These are phyloP conservation scores for Tribolium freemani DNA, from an alignment of 2,888 invertebrate species.

Conservation along the genomic window DNA sequence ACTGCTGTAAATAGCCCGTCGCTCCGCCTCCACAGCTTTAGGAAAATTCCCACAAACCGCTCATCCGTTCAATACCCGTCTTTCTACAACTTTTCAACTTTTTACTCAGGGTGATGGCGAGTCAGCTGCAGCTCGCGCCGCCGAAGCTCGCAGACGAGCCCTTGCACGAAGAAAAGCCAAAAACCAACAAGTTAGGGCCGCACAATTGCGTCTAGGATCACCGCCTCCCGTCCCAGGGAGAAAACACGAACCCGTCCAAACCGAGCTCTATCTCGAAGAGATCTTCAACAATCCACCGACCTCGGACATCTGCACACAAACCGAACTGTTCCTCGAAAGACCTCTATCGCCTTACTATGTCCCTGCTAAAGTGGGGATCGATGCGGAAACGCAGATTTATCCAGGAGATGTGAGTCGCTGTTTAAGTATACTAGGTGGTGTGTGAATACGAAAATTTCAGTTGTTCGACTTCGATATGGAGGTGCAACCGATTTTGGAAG, in stretches of 20 bases:
- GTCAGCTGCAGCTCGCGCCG: conserved; percentile 71
- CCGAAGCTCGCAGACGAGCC: conserved; percentile 80
- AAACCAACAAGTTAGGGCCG: conserved; percentile 70
- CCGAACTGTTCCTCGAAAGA: conserved; percentile 88
- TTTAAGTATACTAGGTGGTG: too few species aligned
- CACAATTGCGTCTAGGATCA: conserved; percentile 73
- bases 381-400: conserved; percentile 85
- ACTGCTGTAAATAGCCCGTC: conserved; percentile 3
- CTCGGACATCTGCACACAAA: conserved; percentile 81
- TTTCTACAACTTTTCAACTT: not conserved
- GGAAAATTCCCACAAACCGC: conserved; percentile 14
- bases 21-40: conserved; percentile 13
- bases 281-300: conserved; percentile 82
- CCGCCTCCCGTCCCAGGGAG: conserved; percentile 88
- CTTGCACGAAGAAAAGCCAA: conserved; percentile 80
- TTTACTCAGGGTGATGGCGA: conserved; percentile 68
- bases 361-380: conserved; percentile 83
- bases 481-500: conserved; percentile 90
- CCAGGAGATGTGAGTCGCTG: conserved; percentile 82
- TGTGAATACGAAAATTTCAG: conserved; percentile 63
- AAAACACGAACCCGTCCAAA: conserved; percentile 89
- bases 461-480: conserved; percentile 94
- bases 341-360: conserved; percentile 85
- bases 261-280: conserved; percentile 91
- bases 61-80: conserved; percentile 2